Evolutionary conservation across 2,797 vertebrate species (phyloP), one percentile per base, ranked within the genome.

Genomic region (Enteromius treurensis): DNA sequence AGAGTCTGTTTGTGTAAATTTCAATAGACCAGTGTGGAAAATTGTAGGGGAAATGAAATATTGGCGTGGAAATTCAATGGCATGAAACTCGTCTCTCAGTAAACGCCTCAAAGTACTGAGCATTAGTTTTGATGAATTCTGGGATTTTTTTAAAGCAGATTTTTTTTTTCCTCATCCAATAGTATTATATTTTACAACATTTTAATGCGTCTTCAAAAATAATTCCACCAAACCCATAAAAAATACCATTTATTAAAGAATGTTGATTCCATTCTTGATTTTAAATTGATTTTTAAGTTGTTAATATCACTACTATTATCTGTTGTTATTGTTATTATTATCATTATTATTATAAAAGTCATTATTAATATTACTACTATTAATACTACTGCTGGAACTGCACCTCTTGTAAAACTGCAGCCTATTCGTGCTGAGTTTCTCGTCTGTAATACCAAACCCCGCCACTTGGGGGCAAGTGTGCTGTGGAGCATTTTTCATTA

Each of bases 401-500:
- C 93, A 90, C 93, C 90, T 92, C 76, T n/a, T 86, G 79, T 93
- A 92, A 92, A 92, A 92, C 93, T 92, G 93, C 92, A 93, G 83
- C 89, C 82, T 93, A 91, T 92, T 92, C 93, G 92, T 93, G 92
- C 94, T 94, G 92, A 95, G 94, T 94, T 95, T 92, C 32, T 84
- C 88, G 91, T 94, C 93, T 95, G 95, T 94, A 90, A 94, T 91
- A 91, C 90, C 92, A 93, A 92, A 92, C 91, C 89, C 90, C 94
- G 92, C 91, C 94, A 94, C 93, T 90, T 92, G 82, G 92, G 93
- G 95, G 94, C 94, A 93, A 92, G 93, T 95, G 94, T 95, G 94
- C 94, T 93, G 94, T 95, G 94, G 94, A 94, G 92, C 94, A 93
- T 94, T 95, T 94, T 86, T 86, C 94, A 94, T 95, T 93, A 93